Conservation (phyloP, 2,888 invertebrate species). For the Sesia apiformis region DNA sequence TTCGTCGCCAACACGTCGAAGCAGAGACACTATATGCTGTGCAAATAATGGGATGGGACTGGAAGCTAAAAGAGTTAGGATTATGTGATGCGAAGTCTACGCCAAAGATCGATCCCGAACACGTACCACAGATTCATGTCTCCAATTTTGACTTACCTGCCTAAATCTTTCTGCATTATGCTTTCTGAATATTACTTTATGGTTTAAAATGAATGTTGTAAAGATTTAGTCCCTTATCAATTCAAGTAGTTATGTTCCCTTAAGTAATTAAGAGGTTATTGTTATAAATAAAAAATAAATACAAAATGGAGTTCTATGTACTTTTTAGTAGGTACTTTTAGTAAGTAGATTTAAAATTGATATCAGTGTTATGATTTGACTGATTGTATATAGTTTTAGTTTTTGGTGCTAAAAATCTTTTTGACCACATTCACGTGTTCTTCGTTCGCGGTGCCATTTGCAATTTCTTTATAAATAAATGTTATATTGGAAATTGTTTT, state of each 20-base stretch:
- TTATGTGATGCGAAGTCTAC: slow-evolving; percentile 84
- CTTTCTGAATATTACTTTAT: too few species aligned
- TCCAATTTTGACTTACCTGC: slow-evolving; percentile 65
- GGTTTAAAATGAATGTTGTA: too few species aligned
- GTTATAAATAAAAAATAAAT: too few species aligned
- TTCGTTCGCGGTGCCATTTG: not conserved
- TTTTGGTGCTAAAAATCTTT: not conserved
- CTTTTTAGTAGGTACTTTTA: too few species aligned
- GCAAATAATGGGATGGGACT: slow-evolving; percentile 93
- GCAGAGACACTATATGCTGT: slow-evolving; percentile 91
- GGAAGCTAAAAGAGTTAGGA: slow-evolving; percentile 86
- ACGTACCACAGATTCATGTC: slow-evolving; percentile 91
- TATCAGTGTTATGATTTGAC: not conserved
- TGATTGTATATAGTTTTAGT: not conserved
- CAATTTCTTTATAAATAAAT: slow-evolving; percentile 1
- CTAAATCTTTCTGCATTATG: slow-evolving; percentile 2
- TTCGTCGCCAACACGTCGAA: slow-evolving; percentile 89
- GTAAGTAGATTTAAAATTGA: too few species aligned
- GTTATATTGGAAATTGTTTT: not conserved
- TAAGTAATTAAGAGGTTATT: too few species aligned
- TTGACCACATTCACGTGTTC: not conserved
- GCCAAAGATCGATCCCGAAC: slow-evolving; percentile 82
- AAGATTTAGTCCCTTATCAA: too few species aligned
- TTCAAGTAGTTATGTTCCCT: too few species aligned
- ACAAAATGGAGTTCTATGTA: too few species aligned